phyloP scores from a whole-genome alignment of 1,140 invertebrate genomes.

The Anastrepha ludens region DNA sequence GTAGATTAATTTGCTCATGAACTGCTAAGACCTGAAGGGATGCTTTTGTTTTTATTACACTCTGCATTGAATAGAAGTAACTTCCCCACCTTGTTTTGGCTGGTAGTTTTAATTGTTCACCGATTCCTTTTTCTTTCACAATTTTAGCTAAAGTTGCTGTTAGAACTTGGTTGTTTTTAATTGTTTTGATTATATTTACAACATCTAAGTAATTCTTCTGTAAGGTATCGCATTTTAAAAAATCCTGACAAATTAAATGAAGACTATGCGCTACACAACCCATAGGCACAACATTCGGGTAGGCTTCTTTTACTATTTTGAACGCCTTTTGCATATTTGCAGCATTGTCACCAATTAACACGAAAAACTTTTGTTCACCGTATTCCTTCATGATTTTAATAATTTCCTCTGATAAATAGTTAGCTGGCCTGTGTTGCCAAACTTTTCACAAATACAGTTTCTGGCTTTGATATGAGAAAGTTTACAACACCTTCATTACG shows the following conservation, averaged over 20 bases:
- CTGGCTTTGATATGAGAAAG: constrained; percentile 31
- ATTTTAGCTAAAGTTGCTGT: too few species aligned
- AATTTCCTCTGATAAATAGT: constrained; percentile 4
- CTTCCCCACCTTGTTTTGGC: too few species aligned
- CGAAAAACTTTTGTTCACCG: constrained; percentile 37
- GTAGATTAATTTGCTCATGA: too few species aligned
- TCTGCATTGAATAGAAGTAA: too few species aligned
- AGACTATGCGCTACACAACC: constrained; percentile 2
- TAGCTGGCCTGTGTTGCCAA: neutral
- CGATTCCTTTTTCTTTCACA: too few species aligned
- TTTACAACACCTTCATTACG: constrained; percentile 38
- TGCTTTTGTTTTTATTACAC: too few species aligned
- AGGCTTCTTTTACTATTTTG: neutral
- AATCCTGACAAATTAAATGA: neutral
- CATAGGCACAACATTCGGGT: constrained; percentile 24
- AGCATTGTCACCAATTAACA: constrained; percentile 5
- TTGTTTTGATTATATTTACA: too few species aligned
- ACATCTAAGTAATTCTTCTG: too few species aligned
- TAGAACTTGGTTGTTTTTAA: too few species aligned
- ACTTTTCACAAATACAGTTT: constrained; percentile 48
- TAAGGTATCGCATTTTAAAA: too few species aligned
- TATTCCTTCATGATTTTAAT: constrained; percentile 43
- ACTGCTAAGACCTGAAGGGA: too few species aligned
- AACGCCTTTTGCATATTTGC: constrained; percentile 24
- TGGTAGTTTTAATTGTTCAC: too few species aligned